Conservation (phyloP, 2,888 invertebrate genomes). For the Carabus problematicus region DNA sequence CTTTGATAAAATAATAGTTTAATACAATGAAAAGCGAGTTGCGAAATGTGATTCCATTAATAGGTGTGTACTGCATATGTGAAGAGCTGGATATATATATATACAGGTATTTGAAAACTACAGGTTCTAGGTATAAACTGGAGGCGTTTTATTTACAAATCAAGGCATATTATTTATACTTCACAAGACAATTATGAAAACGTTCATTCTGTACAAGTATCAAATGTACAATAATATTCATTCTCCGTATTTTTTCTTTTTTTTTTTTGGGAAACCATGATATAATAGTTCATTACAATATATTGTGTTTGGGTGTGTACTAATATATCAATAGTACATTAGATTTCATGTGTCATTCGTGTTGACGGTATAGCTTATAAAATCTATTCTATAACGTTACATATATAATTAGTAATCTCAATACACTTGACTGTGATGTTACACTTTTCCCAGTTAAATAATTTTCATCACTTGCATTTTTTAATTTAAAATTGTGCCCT, state of each 20-base stretch:
- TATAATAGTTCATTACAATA: not conserved
- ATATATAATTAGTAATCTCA: slow-evolving; percentile 29
- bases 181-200: slow-evolving; percentile 55
- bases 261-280: slow-evolving; percentile 46
- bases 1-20: too few species aligned
- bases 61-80: not conserved
- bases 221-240: slow-evolving; percentile 51
- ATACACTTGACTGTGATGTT: slow-evolving; percentile 24
- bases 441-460: slow-evolving; percentile 31
- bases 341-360: slow-evolving; percentile 9
- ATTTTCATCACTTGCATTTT: slow-evolving; percentile 11
- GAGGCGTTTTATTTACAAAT: slow-evolving; percentile 57
- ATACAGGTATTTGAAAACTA: not conserved
- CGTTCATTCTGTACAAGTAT: slow-evolving; percentile 49
- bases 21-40: too few species aligned
- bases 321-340: slow-evolving; percentile 31
- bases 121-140: slow-evolving; percentile 51
- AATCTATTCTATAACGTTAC: slow-evolving; percentile 4
- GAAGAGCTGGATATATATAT: slow-evolving; percentile 1
- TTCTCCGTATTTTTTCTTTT: slow-evolving; percentile 51
- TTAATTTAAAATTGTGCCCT: slow-evolving; percentile 37
- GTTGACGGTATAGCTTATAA: too few species aligned
- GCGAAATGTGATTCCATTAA: too few species aligned
- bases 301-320: not conserved
- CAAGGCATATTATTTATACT: slow-evolving; percentile 55